Conservation (phyloP, 1,140 invertebrate species). For the Matsumurasca onukii region DNA sequence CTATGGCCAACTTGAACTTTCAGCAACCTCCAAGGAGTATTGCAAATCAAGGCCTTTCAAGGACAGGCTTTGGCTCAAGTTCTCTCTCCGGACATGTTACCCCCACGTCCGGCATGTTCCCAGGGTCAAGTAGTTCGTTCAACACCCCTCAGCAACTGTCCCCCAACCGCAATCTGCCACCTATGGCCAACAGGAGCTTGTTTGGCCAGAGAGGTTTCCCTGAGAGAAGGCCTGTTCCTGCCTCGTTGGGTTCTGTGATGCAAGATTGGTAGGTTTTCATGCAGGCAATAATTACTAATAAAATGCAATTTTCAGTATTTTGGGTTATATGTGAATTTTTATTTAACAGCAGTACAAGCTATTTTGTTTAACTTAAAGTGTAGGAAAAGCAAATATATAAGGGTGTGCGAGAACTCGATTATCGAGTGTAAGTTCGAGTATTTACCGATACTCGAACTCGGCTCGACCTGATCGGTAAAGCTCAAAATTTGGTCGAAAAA, state of each 20-base stretch:
- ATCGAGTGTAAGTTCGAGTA: no score
- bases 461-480: no score
- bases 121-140: constrained; percentile 52
- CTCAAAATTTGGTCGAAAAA: no score
- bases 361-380: no score
- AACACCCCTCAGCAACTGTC: constrained; percentile 58
- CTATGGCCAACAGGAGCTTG: constrained; percentile 52
- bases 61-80: constrained; percentile 59
- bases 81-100: constrained; percentile 69
- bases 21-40: constrained; percentile 60
- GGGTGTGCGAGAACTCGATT: no score
- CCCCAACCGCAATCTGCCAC: constrained; percentile 52
- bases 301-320: no score
- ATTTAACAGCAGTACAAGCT: no score
- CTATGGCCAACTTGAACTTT: constrained; percentile 81
- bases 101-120: constrained; percentile 64
- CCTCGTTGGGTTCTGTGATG: constrained; percentile 57
- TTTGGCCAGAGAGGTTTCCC: constrained; percentile 75
- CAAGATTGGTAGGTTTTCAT: constrained; percentile 35
- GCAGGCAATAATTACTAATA: no score
- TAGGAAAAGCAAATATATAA: no score
- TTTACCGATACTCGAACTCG: no score
- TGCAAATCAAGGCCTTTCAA: constrained; percentile 56
- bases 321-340: no score
- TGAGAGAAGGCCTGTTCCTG: constrained; percentile 72